Base-by-base conservation (phyloP, 1,140 invertebrate genomes). In the Cherax quadricarinatus region DNA sequence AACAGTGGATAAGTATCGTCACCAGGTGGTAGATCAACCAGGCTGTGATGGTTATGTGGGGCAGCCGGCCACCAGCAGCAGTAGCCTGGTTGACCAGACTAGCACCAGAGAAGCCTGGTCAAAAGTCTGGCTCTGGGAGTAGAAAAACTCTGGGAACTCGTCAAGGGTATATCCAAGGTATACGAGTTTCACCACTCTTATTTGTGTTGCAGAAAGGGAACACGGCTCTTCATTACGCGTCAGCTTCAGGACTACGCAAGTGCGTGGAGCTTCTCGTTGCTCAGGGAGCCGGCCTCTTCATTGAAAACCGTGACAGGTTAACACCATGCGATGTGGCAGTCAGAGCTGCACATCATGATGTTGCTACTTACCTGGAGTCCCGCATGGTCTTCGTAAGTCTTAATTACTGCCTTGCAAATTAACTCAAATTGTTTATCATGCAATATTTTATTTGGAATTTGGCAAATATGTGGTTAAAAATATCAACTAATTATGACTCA, bases 301-400 rank as follows among this genome's bases (percentile, higher is more conserved):
- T 96, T 41, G 96, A 97, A 94, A 97, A 97, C 94, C 95, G 95
- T 70, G 96, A 96, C 53, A 96, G 96, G 90, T 93, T 96, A 91
- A 97, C 97, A 75, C 96, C 96, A 7, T 97, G 96, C 95, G 97
- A 97, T 95, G 94, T 96, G 93, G 97, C 97, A 7, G 96, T 96
- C 94, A 95, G 95, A 94, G 95, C 95, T 86, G 95, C 96, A 7
- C 95, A 96, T 94, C 95, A 96, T 93, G 95, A 96, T 82, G 96
- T 97, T 92, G 96, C 97, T n/a, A 94, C 96, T 12, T 96, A 96
- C 94, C 94, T 97, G 18, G 97, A 97, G 94, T 96, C 96, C 21
- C 96, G 96, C 94, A 97, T 97, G 96, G 96, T 97, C 87, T 97
- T 97, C 95, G 96, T 96, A 95, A 96, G 96, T 96, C 24, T 16